These are phyloP conservation scores for Napeogenes sylphis DNA, from an alignment of 2,888 invertebrate genomes.

Conservation along the genomic window DNA sequence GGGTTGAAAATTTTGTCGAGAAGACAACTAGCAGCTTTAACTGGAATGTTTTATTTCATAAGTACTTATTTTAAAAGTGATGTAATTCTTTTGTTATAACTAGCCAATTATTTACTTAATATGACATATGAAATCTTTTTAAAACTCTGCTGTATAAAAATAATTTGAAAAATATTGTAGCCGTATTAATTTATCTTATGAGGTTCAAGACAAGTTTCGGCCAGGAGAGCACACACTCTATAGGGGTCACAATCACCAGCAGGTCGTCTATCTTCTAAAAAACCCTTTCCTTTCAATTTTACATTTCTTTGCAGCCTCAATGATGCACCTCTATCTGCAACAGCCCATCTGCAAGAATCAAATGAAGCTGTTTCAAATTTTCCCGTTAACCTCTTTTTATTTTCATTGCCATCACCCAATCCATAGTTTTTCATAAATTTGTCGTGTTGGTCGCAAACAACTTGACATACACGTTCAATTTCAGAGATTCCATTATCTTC, in stretches of 20 bases:
- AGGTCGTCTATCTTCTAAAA: slow-evolving; percentile 95
- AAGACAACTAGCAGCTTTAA: background rate
- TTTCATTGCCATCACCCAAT: slow-evolving; percentile 89
- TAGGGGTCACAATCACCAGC: slow-evolving; percentile 96
- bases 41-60: slow-evolving; percentile 5
- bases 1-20: background rate
- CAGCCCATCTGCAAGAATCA: slow-evolving; percentile 90
- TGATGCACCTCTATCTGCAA: slow-evolving; percentile 94
- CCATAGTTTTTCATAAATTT: slow-evolving; percentile 95
- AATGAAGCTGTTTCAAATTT: slow-evolving; percentile 96
- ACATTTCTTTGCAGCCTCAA: slow-evolving; percentile 95
- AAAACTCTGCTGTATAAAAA: background rate
- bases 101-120: slow-evolving; percentile 15
- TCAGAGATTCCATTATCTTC: slow-evolving; percentile 81
- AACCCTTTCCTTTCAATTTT: slow-evolving; percentile 90
- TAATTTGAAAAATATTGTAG: no score
- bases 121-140: background rate
- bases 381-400: slow-evolving; percentile 94
- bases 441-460: slow-evolving; percentile 54
- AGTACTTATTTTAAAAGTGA: slow-evolving; percentile 21
- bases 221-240: slow-evolving; percentile 70
- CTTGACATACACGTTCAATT: slow-evolving; percentile 95
- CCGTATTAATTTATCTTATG: background rate
- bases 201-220: slow-evolving; percentile 46
- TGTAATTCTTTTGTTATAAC: slow-evolving; percentile 11